Percentiles rank a stretch among this genome's conserved stretches.
Conservation (phyloP, 2,888 invertebrate genomes). For the Mycalesis mineus region DNA sequence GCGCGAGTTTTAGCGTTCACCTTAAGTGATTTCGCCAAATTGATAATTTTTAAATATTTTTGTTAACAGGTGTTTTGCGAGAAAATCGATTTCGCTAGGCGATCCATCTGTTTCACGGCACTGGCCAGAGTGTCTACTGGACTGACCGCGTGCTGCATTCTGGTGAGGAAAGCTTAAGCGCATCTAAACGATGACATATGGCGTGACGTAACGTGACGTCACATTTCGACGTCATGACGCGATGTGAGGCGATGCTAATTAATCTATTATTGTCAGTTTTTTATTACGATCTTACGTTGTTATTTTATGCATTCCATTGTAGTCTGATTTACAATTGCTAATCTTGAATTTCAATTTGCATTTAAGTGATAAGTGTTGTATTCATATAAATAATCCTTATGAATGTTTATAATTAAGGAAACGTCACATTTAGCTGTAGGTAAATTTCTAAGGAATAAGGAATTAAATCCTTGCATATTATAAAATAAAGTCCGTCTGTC, state of each 20-base stretch:
- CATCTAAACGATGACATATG: not conserved
- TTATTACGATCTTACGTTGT: not conserved
- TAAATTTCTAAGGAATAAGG: too few relatives aligned
- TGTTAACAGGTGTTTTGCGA: slow-evolving; percentile 86
- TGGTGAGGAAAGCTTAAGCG: slow-evolving; percentile 68
- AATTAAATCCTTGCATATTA: too few relatives aligned
- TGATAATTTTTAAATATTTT: not conserved
- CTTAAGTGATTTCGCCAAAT: too few relatives aligned
- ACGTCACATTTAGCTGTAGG: too few relatives aligned
- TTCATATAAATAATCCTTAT: too few relatives aligned
- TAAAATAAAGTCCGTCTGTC: too few relatives aligned
- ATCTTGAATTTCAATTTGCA: too few relatives aligned
- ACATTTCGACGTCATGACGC: not conserved
- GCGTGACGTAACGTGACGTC: not conserved
- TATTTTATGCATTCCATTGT: not conserved
- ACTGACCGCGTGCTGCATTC: slow-evolving; percentile 87
- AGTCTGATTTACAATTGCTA: not conserved
- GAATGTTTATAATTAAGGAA: too few relatives aligned
- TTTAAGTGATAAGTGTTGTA: too few relatives aligned
- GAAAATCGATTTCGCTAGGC: slow-evolving; percentile 88
- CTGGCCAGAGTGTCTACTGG: slow-evolving; percentile 87
- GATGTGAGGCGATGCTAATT: not conserved
- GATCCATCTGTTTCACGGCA: slow-evolving; percentile 88
- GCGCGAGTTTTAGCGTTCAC: too few relatives aligned
- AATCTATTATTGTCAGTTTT: not conserved